Conservation (phyloP, 2,888 invertebrate species). For the Hylaea fasciaria region DNA sequence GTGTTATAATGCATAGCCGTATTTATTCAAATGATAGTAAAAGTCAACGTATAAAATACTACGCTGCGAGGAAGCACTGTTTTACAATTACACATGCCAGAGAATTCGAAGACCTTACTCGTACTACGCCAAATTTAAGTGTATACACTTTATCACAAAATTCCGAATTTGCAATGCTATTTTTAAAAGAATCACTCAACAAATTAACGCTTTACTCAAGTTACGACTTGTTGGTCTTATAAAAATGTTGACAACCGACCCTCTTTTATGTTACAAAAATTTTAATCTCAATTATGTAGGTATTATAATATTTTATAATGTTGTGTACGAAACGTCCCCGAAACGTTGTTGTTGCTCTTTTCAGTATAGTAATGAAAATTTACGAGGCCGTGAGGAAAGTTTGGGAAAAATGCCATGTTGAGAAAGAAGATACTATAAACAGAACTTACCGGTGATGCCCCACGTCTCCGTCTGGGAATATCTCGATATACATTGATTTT, state of each 20-base stretch:
- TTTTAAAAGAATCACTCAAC: conserved; percentile 30
- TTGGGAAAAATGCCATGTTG: conserved; percentile 58
- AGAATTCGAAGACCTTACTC: conserved; percentile 2
- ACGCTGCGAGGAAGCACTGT: conserved; percentile 10
- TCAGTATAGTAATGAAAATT: conserved; percentile 62
- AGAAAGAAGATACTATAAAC: conserved; percentile 40
- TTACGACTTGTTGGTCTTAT: conserved; percentile 38
- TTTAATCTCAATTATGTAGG: conserved; percentile 62
- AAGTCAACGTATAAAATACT: conserved; percentile 20
- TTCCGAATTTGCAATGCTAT: conserved; percentile 1
- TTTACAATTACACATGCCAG: conserved; percentile 12
- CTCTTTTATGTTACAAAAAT: conserved; percentile 39
- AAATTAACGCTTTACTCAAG: conserved; percentile 34
- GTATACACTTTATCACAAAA: neutral
- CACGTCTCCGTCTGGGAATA: neutral
- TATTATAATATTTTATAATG: conserved; percentile 59
- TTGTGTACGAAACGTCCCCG: conserved; percentile 18
- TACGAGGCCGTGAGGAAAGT: conserved; percentile 57
- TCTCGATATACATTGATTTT: neutral
- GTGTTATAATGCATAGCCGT: conserved; percentile 5
- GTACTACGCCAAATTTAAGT: neutral
- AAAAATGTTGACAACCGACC: conserved; percentile 35
- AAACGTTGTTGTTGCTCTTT: conserved; percentile 51
- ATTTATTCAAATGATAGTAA: conserved; percentile 27
- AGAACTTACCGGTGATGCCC: neutral